These are phyloP conservation scores for Acromyrmex echinatior DNA, from an alignment of 1,140 invertebrate genomes.

Conservation along the genomic window DNA sequence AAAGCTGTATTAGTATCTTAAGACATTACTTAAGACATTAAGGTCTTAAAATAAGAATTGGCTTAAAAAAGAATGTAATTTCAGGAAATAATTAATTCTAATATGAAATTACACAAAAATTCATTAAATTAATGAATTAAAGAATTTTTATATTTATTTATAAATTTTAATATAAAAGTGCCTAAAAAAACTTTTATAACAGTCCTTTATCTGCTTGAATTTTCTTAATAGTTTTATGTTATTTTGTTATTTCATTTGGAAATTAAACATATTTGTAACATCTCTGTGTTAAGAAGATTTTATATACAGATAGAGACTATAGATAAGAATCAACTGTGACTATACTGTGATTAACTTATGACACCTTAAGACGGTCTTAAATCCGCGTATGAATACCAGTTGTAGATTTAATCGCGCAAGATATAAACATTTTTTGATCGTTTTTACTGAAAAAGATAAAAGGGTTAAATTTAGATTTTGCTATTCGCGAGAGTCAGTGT, in stretches of 20 bases:
- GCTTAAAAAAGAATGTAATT: not conserved
- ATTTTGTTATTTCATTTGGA: constrained; percentile 15
- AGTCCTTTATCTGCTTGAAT: not conserved
- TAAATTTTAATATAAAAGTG: no score
- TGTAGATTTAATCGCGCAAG: not conserved
- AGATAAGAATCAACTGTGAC: no score
- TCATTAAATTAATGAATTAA: not conserved
- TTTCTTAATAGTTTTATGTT: no score
- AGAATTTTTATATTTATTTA: not conserved
- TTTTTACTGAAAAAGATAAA: not conserved
- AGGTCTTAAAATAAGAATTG: not conserved
- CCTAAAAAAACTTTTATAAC: not conserved
- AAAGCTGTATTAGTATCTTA: no score
- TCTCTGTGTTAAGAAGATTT: not conserved
- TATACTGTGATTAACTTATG: no score
- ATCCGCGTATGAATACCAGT: no score
- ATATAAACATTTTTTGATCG: not conserved
- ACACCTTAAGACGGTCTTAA: no score
- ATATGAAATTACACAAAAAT: not conserved
- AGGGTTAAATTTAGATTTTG: constrained; percentile 27
- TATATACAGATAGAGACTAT: no score
- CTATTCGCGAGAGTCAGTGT: constrained; percentile 43
- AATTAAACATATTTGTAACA: not conserved
- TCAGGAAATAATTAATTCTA: constrained; percentile 10
- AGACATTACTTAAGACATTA: no score